Percentiles rank a stretch among this genome's conserved stretches.
Conservation (phyloP, 1,140 invertebrate species). For the Dinothrombium tinctorium region DNA sequence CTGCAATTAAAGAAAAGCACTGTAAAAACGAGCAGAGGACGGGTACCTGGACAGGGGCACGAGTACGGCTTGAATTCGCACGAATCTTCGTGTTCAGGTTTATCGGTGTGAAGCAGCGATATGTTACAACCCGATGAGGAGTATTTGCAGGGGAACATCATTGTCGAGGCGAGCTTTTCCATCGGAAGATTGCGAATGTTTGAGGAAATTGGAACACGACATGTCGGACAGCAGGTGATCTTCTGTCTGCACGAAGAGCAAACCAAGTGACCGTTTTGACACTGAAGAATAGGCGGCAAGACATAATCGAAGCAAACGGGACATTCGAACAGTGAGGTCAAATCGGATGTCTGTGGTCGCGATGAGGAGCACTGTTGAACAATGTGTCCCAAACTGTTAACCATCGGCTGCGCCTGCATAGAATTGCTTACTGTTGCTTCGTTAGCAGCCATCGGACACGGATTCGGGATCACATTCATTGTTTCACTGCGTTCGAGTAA, state of each 20-base stretch:
- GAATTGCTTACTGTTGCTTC: too few relatives aligned
- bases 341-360: conserved; percentile 32
- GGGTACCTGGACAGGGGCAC: conserved; percentile 89
- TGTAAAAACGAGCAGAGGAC: too few relatives aligned
- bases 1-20: too few relatives aligned
- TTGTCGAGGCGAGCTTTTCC: conserved; percentile 94
- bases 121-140: conserved; percentile 78
- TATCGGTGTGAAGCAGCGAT: conserved; percentile 82
- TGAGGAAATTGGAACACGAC: conserved; percentile 62
- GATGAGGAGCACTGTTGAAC: too few relatives aligned
- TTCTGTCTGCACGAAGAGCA: conserved; percentile 91
- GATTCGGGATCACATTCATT: too few relatives aligned
- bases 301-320: conserved; percentile 99
- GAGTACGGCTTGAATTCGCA: conserved; percentile 93
- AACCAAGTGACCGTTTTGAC: conserved; percentile 47
- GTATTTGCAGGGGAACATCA: conserved; percentile 98
- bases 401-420: too few relatives aligned
- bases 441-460: too few relatives aligned
- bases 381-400: too few relatives aligned
- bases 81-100: conserved; percentile 89
- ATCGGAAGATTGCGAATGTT: conserved; percentile 84
- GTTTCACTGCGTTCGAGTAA: too few relatives aligned
- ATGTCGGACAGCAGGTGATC: conserved; percentile 87
- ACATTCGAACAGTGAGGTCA: conserved; percentile 91
- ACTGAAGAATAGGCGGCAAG: conserved; percentile 64